Percentiles rank a stretch among this genome's conserved stretches.
Evolutionary conservation across 2,888 invertebrate genomes (phyloP).

Genomic region (Rosalia funebris): DNA sequence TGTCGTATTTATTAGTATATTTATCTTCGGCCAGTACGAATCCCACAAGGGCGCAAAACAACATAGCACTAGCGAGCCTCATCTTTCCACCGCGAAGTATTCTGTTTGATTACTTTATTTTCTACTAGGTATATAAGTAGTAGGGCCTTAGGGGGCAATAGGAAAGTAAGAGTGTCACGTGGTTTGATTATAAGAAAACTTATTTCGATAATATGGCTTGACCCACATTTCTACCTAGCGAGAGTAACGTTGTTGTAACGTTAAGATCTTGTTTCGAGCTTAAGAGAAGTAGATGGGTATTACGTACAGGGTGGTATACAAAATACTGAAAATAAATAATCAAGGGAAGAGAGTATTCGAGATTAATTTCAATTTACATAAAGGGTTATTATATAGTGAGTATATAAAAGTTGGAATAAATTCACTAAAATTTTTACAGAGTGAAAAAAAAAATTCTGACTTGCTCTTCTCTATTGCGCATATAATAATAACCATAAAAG

Average conservation of each 20-base stretch:
- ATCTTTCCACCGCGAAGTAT: constrained; percentile 31
- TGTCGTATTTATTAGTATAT: constrained; percentile 67
- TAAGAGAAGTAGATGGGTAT: neutral
- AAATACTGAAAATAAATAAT: neutral
- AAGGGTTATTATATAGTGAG: too few species aligned
- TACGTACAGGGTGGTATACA: neutral
- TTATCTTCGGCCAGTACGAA: constrained; percentile 7
- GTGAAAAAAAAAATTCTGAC: too few species aligned
- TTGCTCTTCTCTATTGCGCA: too few species aligned
- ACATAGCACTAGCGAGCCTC: constrained; percentile 50
- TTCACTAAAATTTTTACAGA: too few species aligned
- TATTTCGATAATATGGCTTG: constrained; percentile 23
- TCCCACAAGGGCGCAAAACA: constrained; percentile 52
- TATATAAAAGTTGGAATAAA: too few species aligned
- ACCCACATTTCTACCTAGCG: constrained; percentile 38
- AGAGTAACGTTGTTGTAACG: constrained; percentile 9
- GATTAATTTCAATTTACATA: too few species aligned
- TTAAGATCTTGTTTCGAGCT: neutral
- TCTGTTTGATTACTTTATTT: constrained; percentile 27
- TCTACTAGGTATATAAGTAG: constrained; percentile 43
- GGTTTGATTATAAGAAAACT: constrained; percentile 34
- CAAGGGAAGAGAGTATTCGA: too few species aligned
- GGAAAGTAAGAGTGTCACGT: constrained; percentile 55
- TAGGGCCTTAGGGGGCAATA: constrained; percentile 46
- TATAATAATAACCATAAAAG: too few species aligned